phyloP scores from a whole-genome alignment of 2,888 invertebrate species.

The Anthophora plumipes region DNA sequence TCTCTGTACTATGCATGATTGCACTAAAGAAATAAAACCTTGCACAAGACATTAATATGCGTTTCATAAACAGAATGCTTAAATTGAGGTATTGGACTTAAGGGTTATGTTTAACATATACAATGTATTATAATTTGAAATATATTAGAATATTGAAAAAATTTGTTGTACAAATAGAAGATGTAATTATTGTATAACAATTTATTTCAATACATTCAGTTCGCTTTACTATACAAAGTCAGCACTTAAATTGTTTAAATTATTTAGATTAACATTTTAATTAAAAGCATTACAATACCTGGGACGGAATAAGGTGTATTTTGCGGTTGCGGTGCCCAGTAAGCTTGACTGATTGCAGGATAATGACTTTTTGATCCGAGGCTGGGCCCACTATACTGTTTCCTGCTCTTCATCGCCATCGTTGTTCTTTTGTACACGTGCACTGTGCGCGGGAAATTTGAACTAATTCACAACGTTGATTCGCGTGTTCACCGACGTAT shows the following conservation, averaged over 20 bases:
- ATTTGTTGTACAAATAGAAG: no score
- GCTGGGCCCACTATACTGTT: conserved; percentile 79
- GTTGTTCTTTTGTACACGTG: conserved; percentile 41
- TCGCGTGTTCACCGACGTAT: not conserved
- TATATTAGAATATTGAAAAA: no score
- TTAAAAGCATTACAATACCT: conserved; percentile 86
- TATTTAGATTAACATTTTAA: conserved; percentile 1
- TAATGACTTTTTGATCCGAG: conserved; percentile 85
- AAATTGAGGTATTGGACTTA: no score
- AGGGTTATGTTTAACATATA: no score
- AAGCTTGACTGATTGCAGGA: conserved; percentile 93
- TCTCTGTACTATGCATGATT: no score
- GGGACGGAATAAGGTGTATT: conserved; percentile 93
- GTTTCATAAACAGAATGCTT: no score
- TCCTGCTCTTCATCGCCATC: conserved; percentile 84
- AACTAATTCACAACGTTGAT: conserved; percentile 9
- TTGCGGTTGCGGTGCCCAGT: conserved; percentile 93
- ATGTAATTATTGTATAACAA: no score
- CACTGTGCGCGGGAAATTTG: conserved; percentile 42
- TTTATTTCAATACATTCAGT: no score
- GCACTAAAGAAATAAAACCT: no score
- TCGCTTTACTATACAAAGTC: not conserved
- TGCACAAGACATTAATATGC: no score
- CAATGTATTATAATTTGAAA: no score
- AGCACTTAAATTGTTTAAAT: not conserved